Evolutionary conservation across 2,888 invertebrate species (phyloP), one percentile per base, ranked within the genome.

Genomic region (Pristionchus mayeri): DNA sequence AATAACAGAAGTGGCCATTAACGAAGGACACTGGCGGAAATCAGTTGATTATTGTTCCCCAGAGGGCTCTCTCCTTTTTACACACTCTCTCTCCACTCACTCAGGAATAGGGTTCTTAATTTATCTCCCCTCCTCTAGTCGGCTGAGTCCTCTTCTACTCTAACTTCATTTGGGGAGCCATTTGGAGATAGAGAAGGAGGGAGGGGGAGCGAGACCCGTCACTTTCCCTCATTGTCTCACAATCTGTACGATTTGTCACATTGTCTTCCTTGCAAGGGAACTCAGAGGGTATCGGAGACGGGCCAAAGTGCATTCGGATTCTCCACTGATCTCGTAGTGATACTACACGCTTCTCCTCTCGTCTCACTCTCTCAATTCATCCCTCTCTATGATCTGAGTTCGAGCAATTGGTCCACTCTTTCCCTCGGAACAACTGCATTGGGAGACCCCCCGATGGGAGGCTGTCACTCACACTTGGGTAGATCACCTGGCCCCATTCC

Each of bases 71-170:
- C 21, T 6, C 21, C 24, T 71, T n/a, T 3, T 40, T 44, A 40
- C 24, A 3, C 40, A 4, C 71, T n/a, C 71, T 71, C 40, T 3
- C 63, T 63, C 63, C 63, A 63, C 34, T 63, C 71, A 71, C 24
- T n/a, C 71, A n/a, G 71, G 40, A 71, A 71, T 37, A 71, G 71
- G 71, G 71, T 71, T 71, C 71, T 71, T 71, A 71, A 71, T 71
- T 71, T 71, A 71, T 71, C 71, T 71, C 40, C 71, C 24, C 63
- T 71, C 37, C 71, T 6, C 71, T 44, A n/a, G 67, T 40, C 67
- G 60, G 16, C 67, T 37, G 71, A 71, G 71, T 71, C 71, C 71
- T 71, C 71, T 71, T 71, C 71, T 71, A n/a, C 78, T 78, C 78
- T 52, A 78, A 50, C 52, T 78, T 48, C 78, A 78, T 78, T 50